Percentiles rank a stretch among this genome's conserved stretches.
phyloP scores from a whole-genome alignment of 2,113 vertebrate species.

The Tenebrosternarchus preto region DNA sequence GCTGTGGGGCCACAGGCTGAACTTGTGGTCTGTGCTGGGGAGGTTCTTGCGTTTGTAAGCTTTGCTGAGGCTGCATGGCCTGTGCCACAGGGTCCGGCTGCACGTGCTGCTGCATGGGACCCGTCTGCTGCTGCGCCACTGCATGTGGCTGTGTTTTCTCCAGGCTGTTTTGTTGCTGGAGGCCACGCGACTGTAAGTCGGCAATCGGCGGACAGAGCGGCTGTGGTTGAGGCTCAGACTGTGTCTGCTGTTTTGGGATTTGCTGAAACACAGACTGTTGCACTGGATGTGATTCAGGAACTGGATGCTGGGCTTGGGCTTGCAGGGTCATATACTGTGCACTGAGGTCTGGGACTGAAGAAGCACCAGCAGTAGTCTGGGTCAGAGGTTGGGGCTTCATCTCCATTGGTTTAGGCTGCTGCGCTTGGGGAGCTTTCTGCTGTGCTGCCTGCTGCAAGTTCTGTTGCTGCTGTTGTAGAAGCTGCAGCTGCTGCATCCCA shows the following conservation, averaged over 20 bases:
- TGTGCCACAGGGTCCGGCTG: conserved; percentile 30
- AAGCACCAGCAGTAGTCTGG: conserved; percentile 47
- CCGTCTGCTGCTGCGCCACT: conserved; percentile 34
- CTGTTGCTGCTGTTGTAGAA: conserved; percentile 61
- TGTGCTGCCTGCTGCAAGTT: conserved; percentile 28
- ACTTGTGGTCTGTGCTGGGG: conserved; percentile 1
- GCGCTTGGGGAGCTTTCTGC: conserved; percentile 50
- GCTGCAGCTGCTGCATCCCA: conserved; percentile 60
- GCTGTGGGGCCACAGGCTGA: conserved; percentile 48
- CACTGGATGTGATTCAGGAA: background rate
- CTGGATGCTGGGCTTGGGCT: conserved; percentile 55
- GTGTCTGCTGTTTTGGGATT: conserved; percentile 57
- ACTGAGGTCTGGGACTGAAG: conserved; percentile 51
- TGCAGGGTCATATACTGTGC: conserved; percentile 43
- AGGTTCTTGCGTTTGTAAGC: conserved; percentile 38
- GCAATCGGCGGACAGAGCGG: conserved; percentile 50
- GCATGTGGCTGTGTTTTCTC: conserved; percentile 52
- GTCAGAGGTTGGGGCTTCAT: conserved; percentile 21
- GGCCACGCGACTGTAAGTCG: conserved; percentile 57
- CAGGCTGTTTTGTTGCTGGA: conserved; percentile 52
- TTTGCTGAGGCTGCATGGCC: conserved; percentile 55
- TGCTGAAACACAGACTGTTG: conserved; percentile 56
- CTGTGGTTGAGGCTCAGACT: conserved; percentile 58
- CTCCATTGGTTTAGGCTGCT: conserved; percentile 36
- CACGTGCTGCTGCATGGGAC: conserved; percentile 18